phyloP scores from a whole-genome alignment of 2,797 vertebrate species.

The Melanotaenia maccullochi region DNA sequence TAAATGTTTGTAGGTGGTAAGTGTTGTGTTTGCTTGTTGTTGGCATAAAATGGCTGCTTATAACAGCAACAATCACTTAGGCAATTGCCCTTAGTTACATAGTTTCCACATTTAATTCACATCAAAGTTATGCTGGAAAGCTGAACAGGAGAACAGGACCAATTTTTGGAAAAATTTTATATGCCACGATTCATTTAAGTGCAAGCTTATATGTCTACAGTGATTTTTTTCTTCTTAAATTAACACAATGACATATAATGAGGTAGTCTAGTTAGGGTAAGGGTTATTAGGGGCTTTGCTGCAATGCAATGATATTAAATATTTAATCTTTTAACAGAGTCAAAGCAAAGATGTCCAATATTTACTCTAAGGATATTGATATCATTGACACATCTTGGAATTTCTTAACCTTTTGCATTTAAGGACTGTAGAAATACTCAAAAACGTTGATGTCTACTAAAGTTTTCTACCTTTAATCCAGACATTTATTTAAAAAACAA shows the following conservation, averaged over 20 bases:
- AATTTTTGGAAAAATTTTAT: neutral
- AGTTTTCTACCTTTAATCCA: neutral
- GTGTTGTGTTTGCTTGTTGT: constrained; percentile 33
- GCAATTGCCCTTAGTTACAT: constrained; percentile 10
- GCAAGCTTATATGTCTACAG: neutral
- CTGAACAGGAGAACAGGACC: constrained; percentile 4
- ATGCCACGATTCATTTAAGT: neutral
- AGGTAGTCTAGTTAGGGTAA: too few relatives aligned
- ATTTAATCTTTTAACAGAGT: neutral
- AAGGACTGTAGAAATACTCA: neutral
- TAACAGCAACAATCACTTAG: constrained; percentile 46
- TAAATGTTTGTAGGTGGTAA: constrained; percentile 44
- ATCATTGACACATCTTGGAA: neutral
- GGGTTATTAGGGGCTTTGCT: neutral
- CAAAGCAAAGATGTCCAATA: neutral
- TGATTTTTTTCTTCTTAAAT: neutral
- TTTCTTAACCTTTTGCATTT: neutral
- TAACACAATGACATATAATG: neutral
- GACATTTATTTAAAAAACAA: neutral
- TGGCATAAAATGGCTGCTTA: constrained; percentile 38
- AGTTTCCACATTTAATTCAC: constrained; percentile 29
- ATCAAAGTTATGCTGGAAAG: constrained; percentile 9
- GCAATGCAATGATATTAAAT: neutral
- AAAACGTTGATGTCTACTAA: too few relatives aligned
- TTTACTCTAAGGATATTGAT: neutral